Conservation (phyloP, 1,140 invertebrate genomes). For the Wiebesia pumilae region DNA sequence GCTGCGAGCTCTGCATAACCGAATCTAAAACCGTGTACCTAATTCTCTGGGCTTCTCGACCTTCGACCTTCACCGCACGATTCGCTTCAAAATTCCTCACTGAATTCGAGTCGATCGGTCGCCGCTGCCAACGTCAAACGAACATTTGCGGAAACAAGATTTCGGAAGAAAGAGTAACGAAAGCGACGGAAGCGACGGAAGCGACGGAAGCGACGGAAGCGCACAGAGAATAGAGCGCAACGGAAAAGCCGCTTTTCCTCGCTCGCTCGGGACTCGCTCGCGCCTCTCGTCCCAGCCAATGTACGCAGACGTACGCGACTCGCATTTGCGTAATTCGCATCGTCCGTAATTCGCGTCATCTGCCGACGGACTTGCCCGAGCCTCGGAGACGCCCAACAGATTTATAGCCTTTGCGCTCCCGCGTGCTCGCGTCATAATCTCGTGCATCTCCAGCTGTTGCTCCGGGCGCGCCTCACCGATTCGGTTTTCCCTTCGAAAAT, state of each 20-base stretch:
- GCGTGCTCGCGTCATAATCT: neutral
- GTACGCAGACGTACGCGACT: too few relatives aligned
- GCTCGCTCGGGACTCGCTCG: neutral
- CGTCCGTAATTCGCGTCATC: neutral
- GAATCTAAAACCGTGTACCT: neutral
- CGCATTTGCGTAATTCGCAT: neutral
- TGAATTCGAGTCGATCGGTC: too few relatives aligned
- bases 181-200: too few relatives aligned
- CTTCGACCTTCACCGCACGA: neutral
- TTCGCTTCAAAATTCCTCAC: too few relatives aligned
- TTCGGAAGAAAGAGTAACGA: too few relatives aligned
- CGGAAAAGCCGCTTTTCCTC: constrained; percentile 20
- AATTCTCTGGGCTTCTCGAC: neutral
- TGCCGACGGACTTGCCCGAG: too few relatives aligned
- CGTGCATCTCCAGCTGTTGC: neutral
- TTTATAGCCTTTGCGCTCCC: neutral
- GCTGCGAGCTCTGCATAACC: too few relatives aligned
- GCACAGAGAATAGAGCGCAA: neutral
- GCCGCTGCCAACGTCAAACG: too few relatives aligned
- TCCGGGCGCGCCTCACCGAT: too few relatives aligned
- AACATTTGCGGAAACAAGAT: too few relatives aligned
- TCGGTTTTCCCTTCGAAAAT: too few relatives aligned
- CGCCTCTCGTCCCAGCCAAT: neutral
- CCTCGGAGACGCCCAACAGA: neutral
- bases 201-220: neutral